Base-by-base conservation (phyloP, 1,140 invertebrate species). In the Conus betulinus region DNA sequence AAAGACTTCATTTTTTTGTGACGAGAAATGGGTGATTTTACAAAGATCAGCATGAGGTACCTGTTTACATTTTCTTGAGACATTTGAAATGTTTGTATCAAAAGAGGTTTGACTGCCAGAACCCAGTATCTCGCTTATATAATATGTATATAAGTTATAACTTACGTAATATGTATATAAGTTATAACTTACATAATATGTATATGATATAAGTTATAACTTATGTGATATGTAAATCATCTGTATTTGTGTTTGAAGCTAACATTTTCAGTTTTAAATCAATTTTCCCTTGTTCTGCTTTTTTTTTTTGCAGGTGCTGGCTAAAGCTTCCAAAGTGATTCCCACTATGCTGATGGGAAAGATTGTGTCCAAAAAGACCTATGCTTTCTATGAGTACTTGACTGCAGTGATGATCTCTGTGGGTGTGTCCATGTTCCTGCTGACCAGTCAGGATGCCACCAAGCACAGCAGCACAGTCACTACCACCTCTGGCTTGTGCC, bases 281-380 rank as follows among this genome's bases (percentile, higher is more conserved):
- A 39, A 39, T 39, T 78, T 78, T n/a, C n/a, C 27, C 27, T 20
- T 78, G 76, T 27, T 39, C 55, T 60, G 17, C 76, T 53, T 83
- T 51, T 11, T 51, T 11, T 55, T 6, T 60, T 27, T 52, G 23
- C 63, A 90, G 89, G 97, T 98, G 90, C 91, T 95, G 74, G 94
- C 94, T 15, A 95, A 95, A 88, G 94, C 95, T 5, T 94, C 92
- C 55, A 95, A 95, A 88, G 93, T 94, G 88, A 98, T 99, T 91
- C 98, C 98, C 27, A 98, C 99, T 10, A 99, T 99, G 98, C 95
- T 99, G 92, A 99, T 99, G 98, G 99, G 99, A 51, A 98, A 98
- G 96, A 95, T 99, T 88, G 96, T 99, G 71, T 98, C 98, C 0
- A 97, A 97, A 79, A 97, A 97, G 91, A 97, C 97, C 85, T 99